Evolutionary conservation across 2,797 vertebrate genomes (phyloP), one percentile per base, ranked within the genome.

Genomic region (Parauchenoglanis punctatus): DNA sequence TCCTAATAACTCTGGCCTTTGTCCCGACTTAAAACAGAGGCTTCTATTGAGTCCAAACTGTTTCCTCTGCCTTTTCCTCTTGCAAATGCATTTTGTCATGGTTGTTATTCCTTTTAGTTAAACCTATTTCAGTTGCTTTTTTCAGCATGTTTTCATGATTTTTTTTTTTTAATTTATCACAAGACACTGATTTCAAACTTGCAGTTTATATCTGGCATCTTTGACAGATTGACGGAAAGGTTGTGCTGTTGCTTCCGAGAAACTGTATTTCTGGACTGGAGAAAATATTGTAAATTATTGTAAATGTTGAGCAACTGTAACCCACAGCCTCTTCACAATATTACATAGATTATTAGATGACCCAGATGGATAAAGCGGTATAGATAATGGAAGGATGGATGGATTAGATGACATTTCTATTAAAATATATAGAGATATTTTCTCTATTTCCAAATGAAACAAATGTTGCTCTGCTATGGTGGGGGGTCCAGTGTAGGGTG

Each of bases 1-100:
- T 88, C 90, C 28, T 17, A 89, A 63, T 88, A 90, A 90, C 90
- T 90, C 81, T 90, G 89, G 91, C 92, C 93, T 94, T 94, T 91
- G 89, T 15, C 20, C 18, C 44, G 58, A 81, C 58, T 63, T 81
- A 35, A 58, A 56, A 31, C 52, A 78, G 17, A 78, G 28, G 52
- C 17, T 63, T 82, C 92, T 94, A 93, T 92, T 88, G 88, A 72
- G 63, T 65, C 87, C 11, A 75, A 28, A 85, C 92, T 94, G 92
- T 94, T 94, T 94, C 93, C 58, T 61, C 65, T 35, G 13, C 54
- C 65, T 68, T 84, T 82, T 87, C 84, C 58, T 77, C 75, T 85
- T 59, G 44, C 61, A 67, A 75, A 61, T 68, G 81, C 17, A 54
- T 78, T 85, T 85, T 87, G 28, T 75, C 56, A 83, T 75, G 63